phyloP scores from a whole-genome alignment of 1,140 invertebrate genomes.

The Tetranychus urticae region DNA sequence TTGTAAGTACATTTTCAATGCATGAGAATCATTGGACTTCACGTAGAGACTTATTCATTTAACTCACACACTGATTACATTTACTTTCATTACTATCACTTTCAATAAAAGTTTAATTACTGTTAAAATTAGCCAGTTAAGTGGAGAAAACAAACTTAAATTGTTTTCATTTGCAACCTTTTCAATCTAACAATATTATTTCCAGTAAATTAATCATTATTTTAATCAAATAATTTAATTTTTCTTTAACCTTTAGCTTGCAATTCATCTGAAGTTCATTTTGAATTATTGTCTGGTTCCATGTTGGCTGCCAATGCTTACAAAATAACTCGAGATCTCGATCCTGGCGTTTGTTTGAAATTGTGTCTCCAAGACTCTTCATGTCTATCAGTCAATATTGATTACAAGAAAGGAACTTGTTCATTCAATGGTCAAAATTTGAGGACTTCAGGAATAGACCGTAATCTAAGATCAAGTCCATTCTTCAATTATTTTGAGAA shows the following conservation, averaged over 20 bases:
- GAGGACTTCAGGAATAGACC: neutral
- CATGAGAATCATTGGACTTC: no score
- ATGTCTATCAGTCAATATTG: slow-evolving; percentile 8
- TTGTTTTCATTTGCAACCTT: no score
- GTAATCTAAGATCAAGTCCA: slow-evolving; percentile 1
- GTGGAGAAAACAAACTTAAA: no score
- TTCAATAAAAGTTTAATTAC: no score
- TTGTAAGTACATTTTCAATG: no score
- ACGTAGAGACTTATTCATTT: no score
- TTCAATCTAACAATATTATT: no score
- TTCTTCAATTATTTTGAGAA: slow-evolving; percentile 12
- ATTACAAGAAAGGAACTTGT: slow-evolving; percentile 10
- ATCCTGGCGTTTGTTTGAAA: slow-evolving; percentile 7
- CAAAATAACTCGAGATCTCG: slow-evolving; percentile 4
- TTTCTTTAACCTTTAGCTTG: slow-evolving; percentile 5
- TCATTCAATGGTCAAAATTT: slow-evolving; percentile 4
- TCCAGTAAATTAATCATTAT: neutral
- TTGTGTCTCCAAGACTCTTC: slow-evolving; percentile 5
- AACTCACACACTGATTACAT: no score
- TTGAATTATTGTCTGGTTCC: slow-evolving; percentile 7
- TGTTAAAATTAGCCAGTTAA: no score
- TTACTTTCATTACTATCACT: no score
- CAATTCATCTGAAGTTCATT: slow-evolving; percentile 5
- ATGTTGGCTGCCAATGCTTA: neutral
- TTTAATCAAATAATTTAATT: neutral